phyloP scores from a whole-genome alignment of 2,888 invertebrate species.

The Rhamnusium bicolor region DNA sequence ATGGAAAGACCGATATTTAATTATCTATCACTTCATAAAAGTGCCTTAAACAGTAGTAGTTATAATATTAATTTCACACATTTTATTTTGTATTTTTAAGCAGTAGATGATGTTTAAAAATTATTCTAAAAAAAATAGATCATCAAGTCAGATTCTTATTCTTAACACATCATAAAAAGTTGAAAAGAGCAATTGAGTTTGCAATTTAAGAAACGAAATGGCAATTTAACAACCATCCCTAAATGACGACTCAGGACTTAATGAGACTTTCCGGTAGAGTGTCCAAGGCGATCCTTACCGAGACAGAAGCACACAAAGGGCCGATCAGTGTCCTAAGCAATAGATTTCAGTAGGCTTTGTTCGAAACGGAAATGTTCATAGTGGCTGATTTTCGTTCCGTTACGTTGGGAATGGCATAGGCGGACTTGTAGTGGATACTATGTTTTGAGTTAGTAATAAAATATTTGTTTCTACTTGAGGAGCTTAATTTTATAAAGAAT shows the following conservation, averaged over 20 bases:
- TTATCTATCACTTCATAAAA: too few relatives aligned
- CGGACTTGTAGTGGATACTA: background rate
- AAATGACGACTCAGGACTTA: slow-evolving; percentile 21
- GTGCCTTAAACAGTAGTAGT: too few relatives aligned
- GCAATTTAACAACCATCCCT: slow-evolving; percentile 9
- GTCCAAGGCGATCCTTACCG: background rate
- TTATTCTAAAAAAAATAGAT: too few relatives aligned
- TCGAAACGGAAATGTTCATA: slow-evolving; percentile 13
- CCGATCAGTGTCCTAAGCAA: slow-evolving; percentile 22
- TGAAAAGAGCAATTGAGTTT: background rate
- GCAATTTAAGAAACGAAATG: background rate
- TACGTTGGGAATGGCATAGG: background rate
- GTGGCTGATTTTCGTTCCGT: slow-evolving; percentile 17
- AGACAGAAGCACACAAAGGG: slow-evolving; percentile 12
- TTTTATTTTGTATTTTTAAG: too few relatives aligned
- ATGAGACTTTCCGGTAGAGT: slow-evolving; percentile 14
- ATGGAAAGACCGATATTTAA: too few relatives aligned
- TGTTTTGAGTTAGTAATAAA: background rate
- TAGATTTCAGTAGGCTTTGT: slow-evolving; percentile 23
- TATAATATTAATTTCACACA: too few relatives aligned
- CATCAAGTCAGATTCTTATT: too few relatives aligned
- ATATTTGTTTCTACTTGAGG: too few relatives aligned
- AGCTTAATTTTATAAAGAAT: too few relatives aligned
- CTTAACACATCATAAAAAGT: background rate
- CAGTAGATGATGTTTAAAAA: too few relatives aligned